Percentiles rank a stretch among this genome's conserved stretches.
phyloP scores from a whole-genome alignment of 2,797 vertebrate species.

The Rhinoraja longicauda region DNA sequence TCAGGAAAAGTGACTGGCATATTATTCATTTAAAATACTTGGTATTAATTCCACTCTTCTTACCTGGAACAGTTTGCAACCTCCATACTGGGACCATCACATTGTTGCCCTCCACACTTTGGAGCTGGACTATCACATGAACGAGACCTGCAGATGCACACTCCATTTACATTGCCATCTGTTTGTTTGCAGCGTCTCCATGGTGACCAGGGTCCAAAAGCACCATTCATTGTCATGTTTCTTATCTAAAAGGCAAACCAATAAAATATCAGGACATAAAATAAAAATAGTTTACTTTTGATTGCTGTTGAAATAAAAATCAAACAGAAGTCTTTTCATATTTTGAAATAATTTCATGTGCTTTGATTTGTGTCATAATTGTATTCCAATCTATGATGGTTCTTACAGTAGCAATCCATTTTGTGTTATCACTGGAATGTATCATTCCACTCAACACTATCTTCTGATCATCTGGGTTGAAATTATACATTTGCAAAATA shows the following conservation, averaged over 20 bases:
- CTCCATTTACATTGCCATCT: conserved; percentile 67
- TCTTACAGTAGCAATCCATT: background rate
- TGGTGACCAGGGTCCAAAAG: conserved; percentile 75
- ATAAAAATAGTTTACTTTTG: background rate
- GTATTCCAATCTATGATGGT: background rate
- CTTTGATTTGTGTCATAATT: background rate
- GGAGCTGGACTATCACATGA: conserved; percentile 80
- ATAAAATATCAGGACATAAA: conserved; percentile 4
- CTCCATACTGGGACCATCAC: conserved; percentile 78
- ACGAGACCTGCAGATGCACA: conserved; percentile 80
- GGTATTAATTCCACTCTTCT: background rate
- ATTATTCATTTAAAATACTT: background rate
- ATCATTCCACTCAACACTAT: conserved; percentile 1
- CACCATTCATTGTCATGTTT: conserved; percentile 86
- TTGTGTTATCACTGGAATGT: background rate
- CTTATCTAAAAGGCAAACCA: conserved; percentile 63
- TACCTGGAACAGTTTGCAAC: conserved; percentile 95
- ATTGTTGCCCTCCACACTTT: conserved; percentile 80
- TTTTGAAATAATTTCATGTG: background rate
- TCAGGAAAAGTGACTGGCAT: background rate
- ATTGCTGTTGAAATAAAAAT: background rate
- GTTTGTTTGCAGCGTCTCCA: conserved; percentile 80
- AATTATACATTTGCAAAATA: background rate
- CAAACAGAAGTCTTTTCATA: background rate
- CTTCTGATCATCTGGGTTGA: background rate